These are phyloP conservation scores for Tipula vernalis DNA, from an alignment of 2,888 invertebrate species.

Conservation along the genomic window DNA sequence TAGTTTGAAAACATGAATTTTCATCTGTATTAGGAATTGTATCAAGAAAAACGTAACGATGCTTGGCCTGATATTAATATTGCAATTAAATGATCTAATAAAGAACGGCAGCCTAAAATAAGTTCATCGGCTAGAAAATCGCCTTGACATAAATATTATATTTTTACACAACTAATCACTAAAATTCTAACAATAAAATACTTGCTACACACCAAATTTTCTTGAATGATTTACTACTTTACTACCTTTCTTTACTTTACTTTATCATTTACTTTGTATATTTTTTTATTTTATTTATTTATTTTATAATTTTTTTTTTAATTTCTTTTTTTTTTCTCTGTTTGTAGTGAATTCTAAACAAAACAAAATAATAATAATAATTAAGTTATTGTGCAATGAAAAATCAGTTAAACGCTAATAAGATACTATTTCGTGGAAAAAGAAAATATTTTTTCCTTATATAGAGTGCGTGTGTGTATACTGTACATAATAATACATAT, in stretches of 20 bases:
- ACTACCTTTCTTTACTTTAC: background rate
- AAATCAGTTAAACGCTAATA: background rate
- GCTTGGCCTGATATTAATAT: background rate
- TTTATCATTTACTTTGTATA: background rate
- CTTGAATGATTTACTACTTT: background rate
- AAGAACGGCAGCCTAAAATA: background rate
- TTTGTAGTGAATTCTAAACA: conserved; percentile 1
- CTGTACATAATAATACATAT: too few species aligned
- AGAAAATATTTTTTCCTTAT: background rate
- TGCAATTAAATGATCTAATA: background rate
- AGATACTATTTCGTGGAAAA: background rate
- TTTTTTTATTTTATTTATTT: background rate
- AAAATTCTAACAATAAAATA: background rate
- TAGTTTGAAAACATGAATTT: background rate
- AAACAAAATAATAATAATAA: background rate
- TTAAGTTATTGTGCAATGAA: background rate
- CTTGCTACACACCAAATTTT: background rate
- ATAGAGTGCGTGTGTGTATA: background rate
- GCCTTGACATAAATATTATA: background rate
- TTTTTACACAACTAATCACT: background rate
- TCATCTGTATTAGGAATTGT: background rate
- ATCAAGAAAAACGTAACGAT: background rate
- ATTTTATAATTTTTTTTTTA: background rate
- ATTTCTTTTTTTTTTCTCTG: background rate
- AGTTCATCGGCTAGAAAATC: background rate